Evolutionary conservation across 2,797 vertebrate species (phyloP).

Genomic region (Melopsittacus undulatus): DNA sequence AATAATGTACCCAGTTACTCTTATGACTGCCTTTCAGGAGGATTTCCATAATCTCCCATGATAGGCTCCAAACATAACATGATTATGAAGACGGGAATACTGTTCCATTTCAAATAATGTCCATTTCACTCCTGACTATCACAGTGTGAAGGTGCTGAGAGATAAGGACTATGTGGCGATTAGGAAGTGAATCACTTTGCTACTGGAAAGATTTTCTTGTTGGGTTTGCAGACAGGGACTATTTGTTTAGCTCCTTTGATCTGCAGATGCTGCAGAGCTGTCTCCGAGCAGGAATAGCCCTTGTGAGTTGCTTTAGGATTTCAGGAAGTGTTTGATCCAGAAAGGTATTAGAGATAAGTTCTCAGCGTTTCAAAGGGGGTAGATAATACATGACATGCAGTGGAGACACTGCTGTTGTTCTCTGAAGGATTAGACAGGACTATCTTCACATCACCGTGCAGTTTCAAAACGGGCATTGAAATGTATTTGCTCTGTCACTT

Average conservation of each 20-base stretch:
- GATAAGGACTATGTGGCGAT: background rate
- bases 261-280: background rate
- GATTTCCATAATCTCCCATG: slow-evolving; percentile 3
- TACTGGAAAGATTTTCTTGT: background rate
- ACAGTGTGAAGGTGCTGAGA: background rate
- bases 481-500: slow-evolving; percentile 44
- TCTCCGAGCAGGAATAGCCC: background rate
- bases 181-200: background rate
- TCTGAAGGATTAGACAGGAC: slow-evolving; percentile 16
- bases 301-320: slow-evolving; percentile 28
- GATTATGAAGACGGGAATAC: background rate
- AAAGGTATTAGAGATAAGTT: slow-evolving; percentile 2
- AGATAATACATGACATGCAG: background rate
- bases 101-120: background rate
- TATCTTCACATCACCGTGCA: background rate
- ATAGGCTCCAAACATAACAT: background rate
- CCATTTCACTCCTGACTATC: background rate
- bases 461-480: slow-evolving; percentile 40
- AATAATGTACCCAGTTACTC: background rate
- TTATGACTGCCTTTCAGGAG: background rate
- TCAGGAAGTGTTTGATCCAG: slow-evolving; percentile 17
- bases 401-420: background rate
- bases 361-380: slow-evolving; percentile 10
- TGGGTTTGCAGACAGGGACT: slow-evolving; percentile 7
- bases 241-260: slow-evolving; percentile 10